Percentiles rank a stretch among this genome's conserved stretches.
Conservation (phyloP, 1,140 invertebrate genomes). For the Monochamus saltuarius region DNA sequence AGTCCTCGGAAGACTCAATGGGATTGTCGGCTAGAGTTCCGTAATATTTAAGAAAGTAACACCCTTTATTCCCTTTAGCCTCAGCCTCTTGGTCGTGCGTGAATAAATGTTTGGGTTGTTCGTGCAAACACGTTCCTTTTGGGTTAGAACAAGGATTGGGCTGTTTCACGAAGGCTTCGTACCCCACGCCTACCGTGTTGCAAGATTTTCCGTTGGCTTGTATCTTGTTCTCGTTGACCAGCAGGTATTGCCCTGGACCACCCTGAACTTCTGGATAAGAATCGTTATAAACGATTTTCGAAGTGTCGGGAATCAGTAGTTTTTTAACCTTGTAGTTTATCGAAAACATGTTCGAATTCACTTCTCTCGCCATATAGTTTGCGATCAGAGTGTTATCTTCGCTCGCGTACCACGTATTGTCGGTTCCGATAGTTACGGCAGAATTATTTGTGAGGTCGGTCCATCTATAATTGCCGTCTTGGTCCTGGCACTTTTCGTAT, state of each 20-base stretch:
- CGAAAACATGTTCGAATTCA: constrained; percentile 19
- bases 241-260: constrained; percentile 52
- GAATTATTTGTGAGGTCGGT: constrained; percentile 48
- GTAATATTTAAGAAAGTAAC: constrained; percentile 56
- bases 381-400: constrained; percentile 27
- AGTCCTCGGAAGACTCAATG: constrained; percentile 31
- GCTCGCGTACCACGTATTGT: constrained; percentile 22
- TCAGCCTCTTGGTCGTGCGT: constrained; percentile 51
- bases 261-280: constrained; percentile 42
- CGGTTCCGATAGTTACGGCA: constrained; percentile 36
- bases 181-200: constrained; percentile 52
- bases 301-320: constrained; percentile 34
- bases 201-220: constrained; percentile 53
- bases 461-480: constrained; percentile 46
- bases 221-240: constrained; percentile 49
- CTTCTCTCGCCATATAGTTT: constrained; percentile 20
- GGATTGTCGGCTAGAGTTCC: constrained; percentile 50
- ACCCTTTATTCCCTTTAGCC: constrained; percentile 47
- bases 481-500: constrained; percentile 50
- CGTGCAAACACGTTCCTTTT: constrained; percentile 53
- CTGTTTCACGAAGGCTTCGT: constrained; percentile 55
- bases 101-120: constrained; percentile 55
- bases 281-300: constrained; percentile 16
- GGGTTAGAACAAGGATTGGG: constrained; percentile 50
- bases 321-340: constrained; percentile 28